Evolutionary conservation across 2,797 vertebrate species (phyloP).

Genomic region (Aulostomus chinensis): DNA sequence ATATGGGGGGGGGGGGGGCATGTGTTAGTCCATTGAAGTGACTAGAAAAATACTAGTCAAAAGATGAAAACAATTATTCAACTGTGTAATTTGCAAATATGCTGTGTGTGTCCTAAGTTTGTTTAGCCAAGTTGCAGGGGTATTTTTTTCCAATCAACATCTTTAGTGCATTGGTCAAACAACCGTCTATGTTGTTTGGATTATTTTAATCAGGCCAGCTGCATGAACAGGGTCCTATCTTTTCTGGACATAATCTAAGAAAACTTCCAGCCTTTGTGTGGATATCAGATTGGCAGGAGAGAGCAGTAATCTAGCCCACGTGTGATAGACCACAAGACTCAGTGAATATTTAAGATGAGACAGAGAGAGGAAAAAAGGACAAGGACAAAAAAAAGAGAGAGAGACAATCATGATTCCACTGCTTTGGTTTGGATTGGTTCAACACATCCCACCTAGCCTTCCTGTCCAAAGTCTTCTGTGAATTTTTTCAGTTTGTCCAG

Average conservation of each 20-base stretch:
- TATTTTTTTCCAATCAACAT: conserved; percentile 26
- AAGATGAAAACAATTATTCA: conserved; percentile 36
- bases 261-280: conserved; percentile 35
- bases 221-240: conserved; percentile 18
- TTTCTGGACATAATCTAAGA: conserved; percentile 53
- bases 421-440: conserved; percentile 71
- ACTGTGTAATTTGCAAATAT: conserved; percentile 6
- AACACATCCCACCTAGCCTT: conserved; percentile 84
- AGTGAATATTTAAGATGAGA: conserved; percentile 43
- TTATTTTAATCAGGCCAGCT: conserved; percentile 16
- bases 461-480: conserved; percentile 98
- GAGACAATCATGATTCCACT: conserved; percentile 59
- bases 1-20: conserved; percentile 12
- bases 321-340: conserved; percentile 26
- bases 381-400: conserved; percentile 49
- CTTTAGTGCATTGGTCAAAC: conserved; percentile 35
- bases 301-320: conserved; percentile 20
- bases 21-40: conserved; percentile 17
- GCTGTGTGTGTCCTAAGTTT: conserved; percentile 1
- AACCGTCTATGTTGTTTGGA: conserved; percentile 13
- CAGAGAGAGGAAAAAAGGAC: conserved; percentile 35
- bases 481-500: conserved; percentile 96
- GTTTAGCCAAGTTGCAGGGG: conserved; percentile 7
- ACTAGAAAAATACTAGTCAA: conserved; percentile 4
- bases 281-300: conserved; percentile 40